A percentile compares a stretch with the other conserved stretches of the same genome.
These are phyloP conservation scores for Chionoecetes opilio DNA, from an alignment of 1,140 invertebrate species.

Conservation along the genomic window DNA sequence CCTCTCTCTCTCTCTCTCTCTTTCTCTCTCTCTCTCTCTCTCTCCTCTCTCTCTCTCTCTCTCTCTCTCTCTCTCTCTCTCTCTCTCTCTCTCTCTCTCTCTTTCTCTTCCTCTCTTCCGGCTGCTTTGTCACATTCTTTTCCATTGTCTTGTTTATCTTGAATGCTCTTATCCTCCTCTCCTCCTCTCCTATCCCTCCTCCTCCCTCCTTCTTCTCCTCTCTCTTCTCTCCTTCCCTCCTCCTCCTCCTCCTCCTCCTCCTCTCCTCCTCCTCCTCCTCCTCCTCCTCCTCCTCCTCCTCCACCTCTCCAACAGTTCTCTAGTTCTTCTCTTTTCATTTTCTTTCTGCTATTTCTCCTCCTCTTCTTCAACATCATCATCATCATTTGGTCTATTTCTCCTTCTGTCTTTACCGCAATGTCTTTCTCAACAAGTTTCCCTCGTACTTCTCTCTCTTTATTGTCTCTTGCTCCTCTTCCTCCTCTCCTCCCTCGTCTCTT, in stretches of 20 bases:
- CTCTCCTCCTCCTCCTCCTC: not conserved
- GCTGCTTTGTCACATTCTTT: too few species aligned
- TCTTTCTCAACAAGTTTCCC: too few species aligned
- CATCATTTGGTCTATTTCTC: too few species aligned
- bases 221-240: not conserved
- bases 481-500: too few species aligned
- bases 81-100: not conserved
- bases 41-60: constrained; percentile 27
- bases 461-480: not conserved
- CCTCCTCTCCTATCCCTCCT: not conserved
- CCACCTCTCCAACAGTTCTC: too few species aligned
- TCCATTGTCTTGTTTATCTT: not conserved
- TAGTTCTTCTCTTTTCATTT: too few species aligned
- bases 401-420: too few species aligned
- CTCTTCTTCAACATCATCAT: too few species aligned
- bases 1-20: not conserved
- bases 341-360: too few species aligned
- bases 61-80: not conserved
- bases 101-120: not conserved
- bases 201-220: not conserved
- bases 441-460: not conserved
- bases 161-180: not conserved
- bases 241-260: not conserved
- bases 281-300: not conserved
- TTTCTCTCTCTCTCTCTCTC: not conserved